Evolutionary conservation across 2,888 invertebrate species (phyloP), one percentile per base, ranked within the genome.

Genomic region (Elysia crispata): DNA sequence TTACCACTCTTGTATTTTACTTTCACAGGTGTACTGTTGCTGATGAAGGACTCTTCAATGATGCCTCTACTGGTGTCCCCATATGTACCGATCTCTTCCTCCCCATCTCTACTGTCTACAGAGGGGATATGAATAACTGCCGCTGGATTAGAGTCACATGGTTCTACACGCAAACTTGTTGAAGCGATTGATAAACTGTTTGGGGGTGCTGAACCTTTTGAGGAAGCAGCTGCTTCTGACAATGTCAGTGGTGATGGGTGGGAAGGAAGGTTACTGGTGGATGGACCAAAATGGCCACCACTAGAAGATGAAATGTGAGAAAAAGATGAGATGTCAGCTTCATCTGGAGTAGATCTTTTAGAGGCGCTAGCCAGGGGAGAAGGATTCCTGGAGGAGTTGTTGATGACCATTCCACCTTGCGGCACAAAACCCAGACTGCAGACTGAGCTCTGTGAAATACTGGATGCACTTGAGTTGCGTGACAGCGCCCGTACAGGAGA

Each of bases 371-470:
- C 74, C 57, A 79, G 69, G 0, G 85, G 77, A 15, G 82, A 80
- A 5, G 83, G 76, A 33, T 81, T 81, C 23, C 80, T 82, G n/a
- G 76, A 80, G 76, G 79, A 81, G 78, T 78, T 83, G 76, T 84
- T 82, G 30, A 82, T 76, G 30, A 62, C 69, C 69, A 80, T 79
- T 30, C 82, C 82, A 41, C 5, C 41, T 11, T 41, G 41, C 73
- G 90, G 89, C 60, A 88, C 86, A 80, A 90, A 90, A 23, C 90
- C 90, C 23, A 87, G 86, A 82, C 89, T 89, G 80, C 85, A 85
- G 15, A 84, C 84, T 1, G 89, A 87, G 67, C 86, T 86, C 73
- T 86, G 82, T 31, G 88, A 85, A n/a, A 79, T 84, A 73, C 82
- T 86, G 3, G 87, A 88, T 18, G 86, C 84, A 77, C 84, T 86